Conservation (phyloP, 2,797 vertebrate species). For the Lagorchestes hirsutus region DNA sequence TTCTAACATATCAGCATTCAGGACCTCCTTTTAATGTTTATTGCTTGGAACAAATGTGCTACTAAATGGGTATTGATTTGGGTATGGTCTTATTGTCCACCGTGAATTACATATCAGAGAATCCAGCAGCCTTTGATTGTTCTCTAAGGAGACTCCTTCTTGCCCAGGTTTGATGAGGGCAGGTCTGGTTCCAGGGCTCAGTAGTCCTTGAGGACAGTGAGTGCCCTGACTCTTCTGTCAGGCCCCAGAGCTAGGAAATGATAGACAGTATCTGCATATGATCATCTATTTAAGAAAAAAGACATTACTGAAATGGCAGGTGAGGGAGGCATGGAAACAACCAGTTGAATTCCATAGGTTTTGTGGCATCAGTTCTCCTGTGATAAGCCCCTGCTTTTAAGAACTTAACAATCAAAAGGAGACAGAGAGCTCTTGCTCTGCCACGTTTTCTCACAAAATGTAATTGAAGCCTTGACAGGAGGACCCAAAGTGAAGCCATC, state of each 20-base stretch:
- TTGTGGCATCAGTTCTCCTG: slow-evolving; percentile 28
- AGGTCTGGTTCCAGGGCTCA: slow-evolving; percentile 12
- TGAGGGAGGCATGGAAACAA: background rate
- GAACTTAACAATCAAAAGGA: slow-evolving; percentile 17
- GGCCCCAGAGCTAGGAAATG: background rate
- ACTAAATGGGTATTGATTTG: slow-evolving; percentile 69
- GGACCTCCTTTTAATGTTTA: slow-evolving; percentile 63
- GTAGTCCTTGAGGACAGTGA: slow-evolving; percentile 22
- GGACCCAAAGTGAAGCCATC: slow-evolving; percentile 51
- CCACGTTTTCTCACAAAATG: slow-evolving; percentile 22
- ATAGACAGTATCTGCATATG: background rate
- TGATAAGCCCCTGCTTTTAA: background rate
- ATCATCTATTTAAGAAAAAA: background rate
- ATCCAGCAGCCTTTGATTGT: slow-evolving; percentile 54
- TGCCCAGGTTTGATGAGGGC: slow-evolving; percentile 35
- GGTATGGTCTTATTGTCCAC: slow-evolving; percentile 38
- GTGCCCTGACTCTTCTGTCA: slow-evolving; percentile 25
- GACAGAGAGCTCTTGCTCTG: slow-evolving; percentile 36
- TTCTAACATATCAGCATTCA: slow-evolving; percentile 55
- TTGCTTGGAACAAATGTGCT: slow-evolving; percentile 65
- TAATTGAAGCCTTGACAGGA: slow-evolving; percentile 51
- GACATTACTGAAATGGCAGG: slow-evolving; percentile 36
- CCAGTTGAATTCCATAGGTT: slow-evolving; percentile 7
- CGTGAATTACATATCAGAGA: slow-evolving; percentile 62
- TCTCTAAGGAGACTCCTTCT: slow-evolving; percentile 29